Conservation (phyloP, 2,113 vertebrate genomes). For the Heterocephalus glaber region DNA sequence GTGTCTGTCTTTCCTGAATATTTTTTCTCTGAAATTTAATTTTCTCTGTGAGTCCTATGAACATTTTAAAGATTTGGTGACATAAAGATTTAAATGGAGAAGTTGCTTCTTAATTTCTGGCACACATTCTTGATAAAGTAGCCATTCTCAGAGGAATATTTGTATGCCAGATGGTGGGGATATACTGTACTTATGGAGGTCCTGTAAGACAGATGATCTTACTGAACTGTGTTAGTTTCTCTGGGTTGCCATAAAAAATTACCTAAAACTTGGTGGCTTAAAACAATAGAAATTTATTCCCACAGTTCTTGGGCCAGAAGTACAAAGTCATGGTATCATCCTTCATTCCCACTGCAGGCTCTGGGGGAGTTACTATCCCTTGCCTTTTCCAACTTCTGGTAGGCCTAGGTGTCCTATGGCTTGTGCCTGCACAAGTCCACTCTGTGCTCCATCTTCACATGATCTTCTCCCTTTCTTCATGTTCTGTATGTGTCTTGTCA, state of each 20-base stretch:
- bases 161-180: neutral
- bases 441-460: neutral
- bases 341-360: neutral
- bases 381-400: neutral
- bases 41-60: neutral
- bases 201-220: neutral
- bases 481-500: neutral
- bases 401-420: neutral
- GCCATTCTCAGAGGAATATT: neutral
- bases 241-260: neutral
- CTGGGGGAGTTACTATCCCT: neutral
- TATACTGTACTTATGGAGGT: neutral
- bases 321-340: neutral
- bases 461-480: neutral
- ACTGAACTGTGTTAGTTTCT: neutral
- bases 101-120: neutral
- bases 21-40: slow-evolving; percentile 14
- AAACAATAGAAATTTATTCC: neutral
- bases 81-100: neutral
- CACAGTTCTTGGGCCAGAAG: neutral
- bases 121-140: neutral
- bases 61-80: neutral
- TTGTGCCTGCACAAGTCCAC: neutral
- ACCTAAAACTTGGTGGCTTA: neutral
- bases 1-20: neutral